These are phyloP conservation scores for Apis laboriosa DNA, from an alignment of 1,140 invertebrate species.

Conservation along the genomic window DNA sequence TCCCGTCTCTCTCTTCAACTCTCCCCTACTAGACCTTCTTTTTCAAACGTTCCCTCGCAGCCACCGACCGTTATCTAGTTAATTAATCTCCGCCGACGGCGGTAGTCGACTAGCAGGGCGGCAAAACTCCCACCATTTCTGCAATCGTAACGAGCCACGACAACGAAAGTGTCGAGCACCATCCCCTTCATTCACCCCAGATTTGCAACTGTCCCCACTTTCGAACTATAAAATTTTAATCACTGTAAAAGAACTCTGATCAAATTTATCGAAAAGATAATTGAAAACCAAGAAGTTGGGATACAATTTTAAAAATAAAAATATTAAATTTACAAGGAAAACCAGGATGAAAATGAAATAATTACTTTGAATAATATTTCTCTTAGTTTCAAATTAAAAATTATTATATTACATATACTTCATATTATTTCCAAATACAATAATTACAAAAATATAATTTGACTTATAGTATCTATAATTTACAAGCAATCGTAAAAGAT, in stretches of 20 bases:
- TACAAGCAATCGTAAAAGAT: background rate
- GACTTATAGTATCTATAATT: background rate
- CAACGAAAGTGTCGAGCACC: conserved; percentile 63
- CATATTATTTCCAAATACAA: background rate
- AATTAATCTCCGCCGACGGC: conserved; percentile 78
- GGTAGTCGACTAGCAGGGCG: conserved; percentile 60
- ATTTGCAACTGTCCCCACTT: conserved; percentile 8
- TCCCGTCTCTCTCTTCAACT: conserved; percentile 18
- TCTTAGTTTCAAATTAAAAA: too few species aligned
- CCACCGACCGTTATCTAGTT: conserved; percentile 77
- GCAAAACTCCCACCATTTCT: conserved; percentile 65
- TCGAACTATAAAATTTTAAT: conserved; percentile 56
- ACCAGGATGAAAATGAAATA: too few species aligned
- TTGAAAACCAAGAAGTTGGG: background rate
- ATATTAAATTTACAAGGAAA: background rate
- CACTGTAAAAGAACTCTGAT: conserved; percentile 32
- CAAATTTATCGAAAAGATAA: background rate
- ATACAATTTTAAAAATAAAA: background rate
- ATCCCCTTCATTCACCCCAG: conserved; percentile 29
- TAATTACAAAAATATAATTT: background rate
- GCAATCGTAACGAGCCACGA: conserved; percentile 62
- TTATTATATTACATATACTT: background rate
- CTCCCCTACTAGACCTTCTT: background rate
- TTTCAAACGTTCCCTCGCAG: conserved; percentile 56
- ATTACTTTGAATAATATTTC: too few species aligned